Evolutionary conservation across 2,888 invertebrate species (phyloP), one percentile per base, ranked within the genome.

Genomic region (Galeruca laticollis): DNA sequence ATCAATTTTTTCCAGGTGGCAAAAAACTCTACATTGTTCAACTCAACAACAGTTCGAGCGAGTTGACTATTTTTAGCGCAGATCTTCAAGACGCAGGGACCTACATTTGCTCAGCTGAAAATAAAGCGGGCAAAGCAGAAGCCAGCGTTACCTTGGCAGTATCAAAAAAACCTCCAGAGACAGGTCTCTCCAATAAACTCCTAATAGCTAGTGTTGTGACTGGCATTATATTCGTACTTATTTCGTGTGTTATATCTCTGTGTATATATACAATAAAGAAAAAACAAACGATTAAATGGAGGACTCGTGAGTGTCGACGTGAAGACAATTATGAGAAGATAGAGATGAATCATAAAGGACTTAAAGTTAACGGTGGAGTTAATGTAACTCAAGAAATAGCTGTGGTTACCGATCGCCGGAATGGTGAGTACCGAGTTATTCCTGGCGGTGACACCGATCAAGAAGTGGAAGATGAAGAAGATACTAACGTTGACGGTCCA

Each of bases 321-420:
- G 86, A 86, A 74, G 92, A 93, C 79, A 92, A 90, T 84, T 93
- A 93, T 81, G 93, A 93, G 83, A 94, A 93, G 87, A 93, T 94
- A 75, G 93, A 93, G 82, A 89, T 92, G 87, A 91, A 90, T 83
- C 89, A 90, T 77, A 88, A 88, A 76, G 80, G 83, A 49, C 84
- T 83, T 54, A 84, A 79, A 66, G 71, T 76, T 31, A 82, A 82
- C 69, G 79, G 79, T 49, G 80, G 80, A 11, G 76, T 78, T 8
- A 72, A 66, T 71, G 52, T 72, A 26, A 70, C 67, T 31, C 49
- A 62, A 18, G 79, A 79, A 21, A 72, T 76, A 20, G 84, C 85
- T 5, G 82, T 86, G 65, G 86, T 87, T 21, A 85, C 85, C 66
- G 80, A 81, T 20, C 84, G 86, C 65, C 90, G 90, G 79, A 88